A percentile compares a stretch with the other conserved stretches of the same genome.
Evolutionary conservation across 2,113 vertebrate genomes (phyloP).

Genomic region (Rhinolophus sinicus): DNA sequence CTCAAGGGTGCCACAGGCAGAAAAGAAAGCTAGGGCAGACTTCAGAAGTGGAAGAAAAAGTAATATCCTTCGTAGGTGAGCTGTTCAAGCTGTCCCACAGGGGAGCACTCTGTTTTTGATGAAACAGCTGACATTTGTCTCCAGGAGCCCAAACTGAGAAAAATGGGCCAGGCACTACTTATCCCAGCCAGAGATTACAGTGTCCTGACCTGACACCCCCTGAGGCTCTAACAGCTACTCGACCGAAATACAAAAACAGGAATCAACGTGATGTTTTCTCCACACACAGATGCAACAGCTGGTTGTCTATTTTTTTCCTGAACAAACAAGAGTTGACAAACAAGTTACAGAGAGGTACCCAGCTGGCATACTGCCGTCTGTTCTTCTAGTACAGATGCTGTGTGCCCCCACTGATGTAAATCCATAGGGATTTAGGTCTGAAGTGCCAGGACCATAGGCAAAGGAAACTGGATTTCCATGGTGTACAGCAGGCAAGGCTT

Average conservation of each 20-base stretch:
- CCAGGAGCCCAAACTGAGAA: constrained; percentile 45
- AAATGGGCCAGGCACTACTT: constrained; percentile 22
- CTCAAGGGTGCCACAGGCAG: background rate
- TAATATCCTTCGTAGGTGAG: constrained; percentile 50
- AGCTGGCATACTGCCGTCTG: background rate
- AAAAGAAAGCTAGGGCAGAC: constrained; percentile 15
- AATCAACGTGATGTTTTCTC: background rate
- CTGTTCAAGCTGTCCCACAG: background rate
- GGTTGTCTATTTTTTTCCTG: background rate
- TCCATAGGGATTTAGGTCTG: background rate
- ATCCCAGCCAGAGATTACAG: constrained; percentile 43
- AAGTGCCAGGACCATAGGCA: background rate
- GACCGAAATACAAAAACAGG: background rate
- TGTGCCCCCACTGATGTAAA: background rate
- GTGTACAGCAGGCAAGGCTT: background rate
- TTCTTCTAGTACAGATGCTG: background rate
- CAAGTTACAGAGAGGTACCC: background rate
- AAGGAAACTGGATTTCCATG: background rate
- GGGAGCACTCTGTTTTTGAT: constrained; percentile 46
- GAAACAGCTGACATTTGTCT: constrained; percentile 53
- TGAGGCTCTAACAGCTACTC: background rate
- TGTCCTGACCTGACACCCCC: background rate
- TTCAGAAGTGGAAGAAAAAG: background rate
- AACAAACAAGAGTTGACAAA: background rate
- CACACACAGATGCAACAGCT: accelerated